phyloP scores from a whole-genome alignment of 1,140 invertebrate species.

The Himalopsyche phryganea region DNA sequence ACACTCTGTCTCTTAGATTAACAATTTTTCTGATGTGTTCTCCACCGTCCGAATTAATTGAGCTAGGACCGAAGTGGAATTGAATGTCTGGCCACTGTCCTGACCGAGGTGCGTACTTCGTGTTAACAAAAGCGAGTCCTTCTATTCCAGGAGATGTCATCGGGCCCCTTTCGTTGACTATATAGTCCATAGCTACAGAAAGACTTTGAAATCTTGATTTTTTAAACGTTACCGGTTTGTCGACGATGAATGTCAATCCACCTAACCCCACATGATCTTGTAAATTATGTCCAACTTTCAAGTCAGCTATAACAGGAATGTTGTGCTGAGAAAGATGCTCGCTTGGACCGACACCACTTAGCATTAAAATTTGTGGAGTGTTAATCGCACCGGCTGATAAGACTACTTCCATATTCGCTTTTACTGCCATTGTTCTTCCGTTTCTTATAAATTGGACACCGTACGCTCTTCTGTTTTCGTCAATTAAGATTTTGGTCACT shows the following conservation, averaged over 20 bases:
- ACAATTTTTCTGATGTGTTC: slow-evolving; percentile 72
- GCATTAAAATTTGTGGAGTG: slow-evolving; percentile 81
- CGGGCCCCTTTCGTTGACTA: slow-evolving; percentile 73
- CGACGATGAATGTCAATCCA: slow-evolving; percentile 75
- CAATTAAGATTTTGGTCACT: slow-evolving; percentile 67
- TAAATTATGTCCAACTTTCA: slow-evolving; percentile 78
- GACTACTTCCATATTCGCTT: slow-evolving; percentile 73
- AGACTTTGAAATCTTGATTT: slow-evolving; percentile 74
- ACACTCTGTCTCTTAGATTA: slow-evolving; percentile 74
- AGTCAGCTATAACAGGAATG: slow-evolving; percentile 70
- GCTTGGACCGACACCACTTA: slow-evolving; percentile 81
- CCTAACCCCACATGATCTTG: slow-evolving; percentile 83
- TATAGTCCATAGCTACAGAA: slow-evolving; percentile 75
- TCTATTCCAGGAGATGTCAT: slow-evolving; percentile 80
- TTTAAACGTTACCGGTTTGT: slow-evolving; percentile 75
- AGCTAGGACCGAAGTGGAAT: slow-evolving; percentile 81
- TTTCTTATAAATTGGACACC: slow-evolving; percentile 73
- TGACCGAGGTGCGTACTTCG: slow-evolving; percentile 70
- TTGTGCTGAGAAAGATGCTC: slow-evolving; percentile 72
- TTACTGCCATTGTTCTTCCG: slow-evolving; percentile 60
- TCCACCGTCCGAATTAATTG: slow-evolving; percentile 75
- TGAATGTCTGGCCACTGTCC: slow-evolving; percentile 81
- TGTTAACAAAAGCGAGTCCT: slow-evolving; percentile 78
- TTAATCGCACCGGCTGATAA: slow-evolving; percentile 78
- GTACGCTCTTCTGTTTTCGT: slow-evolving; percentile 65